Base-by-base conservation (phyloP, 2,888 invertebrate genomes). In the Dryobotodes eremita region DNA sequence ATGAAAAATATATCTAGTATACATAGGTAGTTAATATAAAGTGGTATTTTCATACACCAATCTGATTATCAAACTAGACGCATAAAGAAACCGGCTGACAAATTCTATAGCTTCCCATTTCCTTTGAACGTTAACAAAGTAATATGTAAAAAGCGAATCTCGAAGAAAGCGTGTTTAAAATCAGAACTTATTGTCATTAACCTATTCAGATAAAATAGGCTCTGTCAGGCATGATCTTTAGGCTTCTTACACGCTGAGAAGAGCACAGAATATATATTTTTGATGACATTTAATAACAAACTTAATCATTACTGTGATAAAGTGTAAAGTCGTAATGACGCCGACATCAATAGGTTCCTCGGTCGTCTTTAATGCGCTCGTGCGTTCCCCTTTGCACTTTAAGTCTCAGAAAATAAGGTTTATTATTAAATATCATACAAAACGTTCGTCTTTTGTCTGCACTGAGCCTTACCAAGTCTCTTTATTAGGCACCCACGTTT, bases 161-260 rank as follows among this genome's bases (percentile, higher is more conserved):
- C 23, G 17, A 17, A 36, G 36, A 20, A 74, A 59, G 0, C 80
- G 46, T 75, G 70, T 81, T n/a, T 6, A 71, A 48, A 82, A 66
- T 77, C 36, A 72, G 46, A 55, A 73, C n/a, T 36, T 70, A 55
- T 50, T 55, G 13, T 61, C 77, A 77, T 71, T 61, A 55, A 31
- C 72, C 69, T 77, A 57, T 77, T 82, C 70, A 46, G 62, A 62
- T 11, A n/a, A 55, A 81, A 81, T 46, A 50, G 50, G 46, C 62
- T n/a, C 31, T 71, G 71, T 17, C 31, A 50, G n/a, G n/a, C n/a
- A 57, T 46, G 13, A 64, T 80, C 53, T 36, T 68, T 31, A 62
- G 15, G 17, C 42, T 64, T 15, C 48, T 23, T 2, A 55, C 23
- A 65, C 10, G 23, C 31, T 17, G 17, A 72, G 42, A 48, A 50